A percentile compares a stretch with the other conserved stretches of the same genome.
Evolutionary conservation across 2,797 vertebrate genomes (phyloP).

Genomic region (Valencia hispanica): DNA sequence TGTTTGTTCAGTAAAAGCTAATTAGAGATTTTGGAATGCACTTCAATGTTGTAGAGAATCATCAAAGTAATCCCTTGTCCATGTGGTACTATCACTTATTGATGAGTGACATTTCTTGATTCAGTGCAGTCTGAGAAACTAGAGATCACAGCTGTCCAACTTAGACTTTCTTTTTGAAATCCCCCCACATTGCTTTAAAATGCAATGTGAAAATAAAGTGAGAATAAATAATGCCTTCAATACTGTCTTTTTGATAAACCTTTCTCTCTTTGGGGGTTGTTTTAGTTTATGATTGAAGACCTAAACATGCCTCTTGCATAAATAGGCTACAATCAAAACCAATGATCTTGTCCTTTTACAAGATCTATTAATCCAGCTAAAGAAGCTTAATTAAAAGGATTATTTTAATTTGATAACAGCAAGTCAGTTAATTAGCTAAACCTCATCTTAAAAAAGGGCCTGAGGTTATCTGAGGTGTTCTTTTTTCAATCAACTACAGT

Average conservation of each 20-base stretch:
- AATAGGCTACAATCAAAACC: not conserved
- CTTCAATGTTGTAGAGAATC: not conserved
- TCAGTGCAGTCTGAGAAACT: not conserved
- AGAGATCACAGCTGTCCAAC: not conserved
- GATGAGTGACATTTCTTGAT: not conserved
- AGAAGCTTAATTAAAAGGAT: not conserved
- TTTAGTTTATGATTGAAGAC: not conserved
- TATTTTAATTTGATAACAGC: constrained; percentile 5
- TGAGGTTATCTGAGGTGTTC: not conserved
- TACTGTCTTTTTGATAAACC: not conserved
- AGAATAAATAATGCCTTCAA: not conserved
- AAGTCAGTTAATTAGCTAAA: not conserved
- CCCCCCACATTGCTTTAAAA: not conserved
- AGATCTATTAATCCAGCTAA: not conserved
- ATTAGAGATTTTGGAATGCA: not conserved
- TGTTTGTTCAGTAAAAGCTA: not conserved
- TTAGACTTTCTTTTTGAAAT: not conserved
- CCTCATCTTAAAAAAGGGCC: constrained; percentile 1
- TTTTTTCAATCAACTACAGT: not conserved
- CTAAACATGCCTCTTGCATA: not conserved
- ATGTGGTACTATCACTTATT: not conserved
- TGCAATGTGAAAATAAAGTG: not conserved
- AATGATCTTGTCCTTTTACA: not conserved
- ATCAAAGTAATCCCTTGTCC: not conserved
- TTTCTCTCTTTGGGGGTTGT: not conserved